Conservation (phyloP, 2,113 vertebrate species). For the Malurus elegans region DNA sequence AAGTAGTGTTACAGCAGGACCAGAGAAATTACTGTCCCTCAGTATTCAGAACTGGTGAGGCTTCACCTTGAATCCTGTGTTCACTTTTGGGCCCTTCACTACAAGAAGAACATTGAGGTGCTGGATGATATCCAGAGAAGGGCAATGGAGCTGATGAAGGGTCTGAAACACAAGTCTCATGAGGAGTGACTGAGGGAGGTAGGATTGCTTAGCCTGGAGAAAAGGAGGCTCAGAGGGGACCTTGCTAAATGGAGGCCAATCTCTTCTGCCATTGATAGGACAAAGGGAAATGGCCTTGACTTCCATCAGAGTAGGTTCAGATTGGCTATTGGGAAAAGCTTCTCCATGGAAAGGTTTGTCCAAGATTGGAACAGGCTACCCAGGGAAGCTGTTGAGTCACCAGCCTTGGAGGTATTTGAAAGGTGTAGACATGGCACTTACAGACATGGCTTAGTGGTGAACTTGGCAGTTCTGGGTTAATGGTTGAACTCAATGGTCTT, state of each 20-base stretch:
- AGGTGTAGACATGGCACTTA: neutral
- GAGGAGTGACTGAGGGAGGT: fast-evolving
- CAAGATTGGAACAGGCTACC: neutral
- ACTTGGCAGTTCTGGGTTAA: neutral
- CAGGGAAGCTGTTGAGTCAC: neutral
- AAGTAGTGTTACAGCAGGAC: neutral
- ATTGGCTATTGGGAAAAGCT: neutral
- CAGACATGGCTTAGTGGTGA: neutral
- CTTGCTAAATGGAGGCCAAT: neutral
- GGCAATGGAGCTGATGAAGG: neutral
- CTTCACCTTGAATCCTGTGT: neutral
- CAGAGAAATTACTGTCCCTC: neutral
- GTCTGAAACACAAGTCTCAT: neutral
- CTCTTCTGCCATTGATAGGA: neutral
- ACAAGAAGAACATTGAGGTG: neutral
- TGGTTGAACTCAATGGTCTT: neutral
- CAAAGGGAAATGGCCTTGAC: neutral
- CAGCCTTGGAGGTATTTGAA: neutral
- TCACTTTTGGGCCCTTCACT: neutral
- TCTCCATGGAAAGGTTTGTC: neutral
- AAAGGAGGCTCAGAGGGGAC: neutral
- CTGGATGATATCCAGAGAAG: neutral
- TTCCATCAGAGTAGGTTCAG: neutral
- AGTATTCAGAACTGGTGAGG: neutral
- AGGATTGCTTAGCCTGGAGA: neutral